Percentiles rank a stretch among this genome's conserved stretches.
Evolutionary conservation across 2,888 invertebrate species (phyloP).

Genomic region (Thalpophila matura): DNA sequence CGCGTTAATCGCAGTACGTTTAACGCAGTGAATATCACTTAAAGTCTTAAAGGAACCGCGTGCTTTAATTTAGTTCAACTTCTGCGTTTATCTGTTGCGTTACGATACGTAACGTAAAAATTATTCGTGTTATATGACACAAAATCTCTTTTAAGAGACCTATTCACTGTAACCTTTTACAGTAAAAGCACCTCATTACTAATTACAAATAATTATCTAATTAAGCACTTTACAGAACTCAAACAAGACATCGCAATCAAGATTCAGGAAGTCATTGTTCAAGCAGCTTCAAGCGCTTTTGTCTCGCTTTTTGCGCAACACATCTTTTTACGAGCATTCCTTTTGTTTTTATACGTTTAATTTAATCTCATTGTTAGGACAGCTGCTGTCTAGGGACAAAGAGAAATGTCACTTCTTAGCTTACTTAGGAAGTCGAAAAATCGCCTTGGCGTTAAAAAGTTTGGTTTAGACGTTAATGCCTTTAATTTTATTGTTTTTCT

Average conservation of each 20-base stretch:
- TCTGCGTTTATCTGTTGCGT: too few species aligned
- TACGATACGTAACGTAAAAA: too few species aligned
- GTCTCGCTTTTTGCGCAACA: constrained; percentile 55
- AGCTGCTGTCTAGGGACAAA: constrained; percentile 77
- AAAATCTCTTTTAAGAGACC: too few species aligned
- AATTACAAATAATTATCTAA: constrained; percentile 44
- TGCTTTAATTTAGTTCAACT: too few species aligned
- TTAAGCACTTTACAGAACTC: constrained; percentile 30
- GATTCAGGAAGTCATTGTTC: constrained; percentile 52
- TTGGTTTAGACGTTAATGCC: constrained; percentile 38
- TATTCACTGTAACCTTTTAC: not conserved
- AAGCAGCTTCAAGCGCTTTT: constrained; percentile 52
- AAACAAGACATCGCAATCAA: constrained; percentile 50
- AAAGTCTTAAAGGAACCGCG: too few species aligned
- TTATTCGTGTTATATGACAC: too few species aligned
- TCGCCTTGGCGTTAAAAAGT: constrained; percentile 42
- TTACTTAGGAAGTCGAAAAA: constrained; percentile 51
- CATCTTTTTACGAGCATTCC: constrained; percentile 65
- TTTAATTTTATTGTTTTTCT: constrained; percentile 28
- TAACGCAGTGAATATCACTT: too few species aligned
- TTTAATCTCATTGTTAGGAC: constrained; percentile 82
- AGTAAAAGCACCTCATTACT: constrained; percentile 30
- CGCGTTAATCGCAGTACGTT: too few species aligned
- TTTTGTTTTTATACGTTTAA: constrained; percentile 75
- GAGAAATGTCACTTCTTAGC: constrained; percentile 71